Evolutionary conservation across 2,113 vertebrate species (phyloP).

Genomic region (Leptosomus discolor): DNA sequence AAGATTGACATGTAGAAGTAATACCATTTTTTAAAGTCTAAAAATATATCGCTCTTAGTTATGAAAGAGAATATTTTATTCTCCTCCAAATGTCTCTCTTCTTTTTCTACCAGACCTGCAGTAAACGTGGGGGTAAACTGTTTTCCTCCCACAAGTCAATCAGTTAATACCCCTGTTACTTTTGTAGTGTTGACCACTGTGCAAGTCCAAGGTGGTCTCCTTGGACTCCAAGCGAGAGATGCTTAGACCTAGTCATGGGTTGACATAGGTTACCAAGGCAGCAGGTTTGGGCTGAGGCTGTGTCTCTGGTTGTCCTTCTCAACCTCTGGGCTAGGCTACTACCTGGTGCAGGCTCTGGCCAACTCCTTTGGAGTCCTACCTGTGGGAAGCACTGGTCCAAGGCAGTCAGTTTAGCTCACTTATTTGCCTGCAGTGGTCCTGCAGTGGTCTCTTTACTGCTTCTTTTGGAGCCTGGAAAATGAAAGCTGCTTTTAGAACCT

Average conservation of each 20-base stretch:
- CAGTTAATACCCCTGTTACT: neutral
- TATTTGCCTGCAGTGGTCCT: neutral
- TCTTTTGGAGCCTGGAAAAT: neutral
- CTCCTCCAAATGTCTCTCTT: neutral
- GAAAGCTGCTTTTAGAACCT: neutral
- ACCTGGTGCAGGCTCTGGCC: neutral
- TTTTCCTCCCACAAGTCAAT: neutral
- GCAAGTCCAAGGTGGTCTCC: neutral
- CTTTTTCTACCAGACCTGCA: neutral
- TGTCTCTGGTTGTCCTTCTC: neutral
- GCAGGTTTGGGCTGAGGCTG: neutral
- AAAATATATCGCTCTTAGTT: constrained; percentile 18
- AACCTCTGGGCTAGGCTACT: neutral
- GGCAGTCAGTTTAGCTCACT: neutral
- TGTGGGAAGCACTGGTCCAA: neutral
- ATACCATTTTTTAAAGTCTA: constrained; percentile 20
- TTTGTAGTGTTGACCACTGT: neutral
- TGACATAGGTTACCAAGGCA: neutral
- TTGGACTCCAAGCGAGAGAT: neutral
- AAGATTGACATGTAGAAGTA: constrained; percentile 24
- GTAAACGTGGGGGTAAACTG: neutral
- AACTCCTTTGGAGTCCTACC: neutral
- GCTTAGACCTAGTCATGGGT: neutral
- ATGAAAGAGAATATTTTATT: constrained; percentile 23
- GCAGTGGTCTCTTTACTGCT: neutral